A percentile compares a stretch with the other conserved stretches of the same genome.
These are phyloP conservation scores for Anas georgica DNA, from an alignment of 2,797 vertebrate genomes.

Conservation along the genomic window DNA sequence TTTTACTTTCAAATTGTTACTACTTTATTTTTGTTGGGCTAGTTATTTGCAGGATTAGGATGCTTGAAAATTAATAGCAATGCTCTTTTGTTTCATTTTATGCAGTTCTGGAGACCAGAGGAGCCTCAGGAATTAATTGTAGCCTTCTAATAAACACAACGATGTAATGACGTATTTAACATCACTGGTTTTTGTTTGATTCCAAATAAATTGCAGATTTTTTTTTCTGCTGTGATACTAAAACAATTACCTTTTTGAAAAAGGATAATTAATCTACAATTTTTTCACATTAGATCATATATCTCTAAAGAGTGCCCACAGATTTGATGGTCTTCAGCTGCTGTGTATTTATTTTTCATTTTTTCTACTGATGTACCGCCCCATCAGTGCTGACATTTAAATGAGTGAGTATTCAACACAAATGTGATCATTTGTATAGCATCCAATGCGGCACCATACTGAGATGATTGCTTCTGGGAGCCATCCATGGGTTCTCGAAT, in stretches of 20 bases:
- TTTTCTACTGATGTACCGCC: slow-evolving; percentile 80
- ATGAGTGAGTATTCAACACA: slow-evolving; percentile 95
- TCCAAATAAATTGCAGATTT: slow-evolving; percentile 88
- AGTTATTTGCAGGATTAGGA: slow-evolving; percentile 48
- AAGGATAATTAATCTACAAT: slow-evolving; percentile 92
- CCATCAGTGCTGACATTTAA: slow-evolving; percentile 98
- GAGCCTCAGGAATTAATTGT: slow-evolving; percentile 80
- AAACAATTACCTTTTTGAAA: slow-evolving; percentile 90
- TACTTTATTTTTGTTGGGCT: not conserved
- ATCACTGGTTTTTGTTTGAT: slow-evolving; percentile 80
- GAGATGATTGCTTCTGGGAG: slow-evolving; percentile 95
- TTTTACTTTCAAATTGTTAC: not conserved
- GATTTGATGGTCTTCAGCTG: slow-evolving; percentile 84
- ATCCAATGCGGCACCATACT: slow-evolving; percentile 90
- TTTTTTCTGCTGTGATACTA: slow-evolving; percentile 84
- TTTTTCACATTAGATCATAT: slow-evolving; percentile 90
- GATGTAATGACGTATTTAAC: slow-evolving; percentile 82
- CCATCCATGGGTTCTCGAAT: slow-evolving; percentile 82
- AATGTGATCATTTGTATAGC: slow-evolving; percentile 93
- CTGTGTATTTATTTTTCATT: slow-evolving; percentile 83
- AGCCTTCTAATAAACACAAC: slow-evolving; percentile 82
- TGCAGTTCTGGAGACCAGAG: slow-evolving; percentile 67
- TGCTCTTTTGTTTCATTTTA: slow-evolving; percentile 76
- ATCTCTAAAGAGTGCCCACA: slow-evolving; percentile 79
- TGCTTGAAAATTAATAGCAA: slow-evolving; percentile 63